Evolutionary conservation across 2,797 vertebrate species (phyloP), one percentile per base, ranked within the genome.

Genomic region (Hozukius guyotensis): DNA sequence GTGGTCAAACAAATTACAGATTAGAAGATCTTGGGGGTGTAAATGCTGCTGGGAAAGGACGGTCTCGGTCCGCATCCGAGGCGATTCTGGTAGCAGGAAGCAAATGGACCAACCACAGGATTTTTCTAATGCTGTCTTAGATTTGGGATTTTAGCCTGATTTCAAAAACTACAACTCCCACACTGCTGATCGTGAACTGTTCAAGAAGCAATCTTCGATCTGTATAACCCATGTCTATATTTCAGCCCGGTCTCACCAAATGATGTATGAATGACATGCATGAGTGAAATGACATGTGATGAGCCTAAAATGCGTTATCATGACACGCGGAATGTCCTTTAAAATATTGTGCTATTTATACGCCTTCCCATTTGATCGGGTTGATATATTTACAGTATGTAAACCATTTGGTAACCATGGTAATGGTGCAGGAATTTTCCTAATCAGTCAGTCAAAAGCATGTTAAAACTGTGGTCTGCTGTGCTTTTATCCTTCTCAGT

Each of bases 1-100:
- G 61, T 13, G 29, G 64, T 73, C 65, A 75, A 77, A 75, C 70
- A 59, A 74, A 74, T 77, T 57, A 72, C 62, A 64, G 27, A 55
- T 69, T 36, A 36, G 32, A 57, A 67, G 14, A 72, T 62, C 14
- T n/a, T 25, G 27, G 27, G 75, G 60, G 65, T 64, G 77, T 71
- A 78, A 65, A 82, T 84, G 64, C 20, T 34, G 53, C 2, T 55
- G n/a, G 53, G 53, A 55, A 24, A 55, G 53, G 53, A 55, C 22
- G 53, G 10, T 55, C 53, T 55, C 11, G 10, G 22, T 53, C 46
- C 16, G 18, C 46, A 20, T 49, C 42, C 14, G 18, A 52, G 49
- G 18, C 1, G 49, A 52, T n/a, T 20, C 49, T 53, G 49, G 49
- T 22, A 20, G 18, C 20, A n/a, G 49, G 20, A 52, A 52, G 49